Conservation (phyloP, 1,140 invertebrate species). For the Drosophila ananassae region DNA sequence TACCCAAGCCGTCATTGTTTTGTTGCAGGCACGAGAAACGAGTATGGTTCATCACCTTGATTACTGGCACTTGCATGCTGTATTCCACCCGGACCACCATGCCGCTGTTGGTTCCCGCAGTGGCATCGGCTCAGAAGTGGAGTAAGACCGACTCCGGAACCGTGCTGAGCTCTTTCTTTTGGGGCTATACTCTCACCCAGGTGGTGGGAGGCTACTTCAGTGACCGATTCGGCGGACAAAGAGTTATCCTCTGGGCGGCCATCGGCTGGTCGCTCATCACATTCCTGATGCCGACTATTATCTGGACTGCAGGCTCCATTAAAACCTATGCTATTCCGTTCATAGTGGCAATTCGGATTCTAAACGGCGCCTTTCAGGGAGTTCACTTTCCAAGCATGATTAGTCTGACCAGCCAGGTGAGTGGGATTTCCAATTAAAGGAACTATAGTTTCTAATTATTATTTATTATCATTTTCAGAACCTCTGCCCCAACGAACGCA, state of each 20-base stretch:
- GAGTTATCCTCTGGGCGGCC: conserved; percentile 87
- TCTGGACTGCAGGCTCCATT: conserved; percentile 86
- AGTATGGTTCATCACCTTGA: conserved; percentile 87
- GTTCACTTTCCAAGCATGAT: conserved; percentile 90
- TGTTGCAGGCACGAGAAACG: conserved; percentile 84
- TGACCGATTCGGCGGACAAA: conserved; percentile 89
- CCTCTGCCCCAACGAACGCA: conserved; percentile 87
- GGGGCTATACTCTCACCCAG: conserved; percentile 91
- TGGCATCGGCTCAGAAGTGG: conserved; percentile 89
- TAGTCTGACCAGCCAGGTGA: conserved; percentile 87
- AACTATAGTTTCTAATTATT: background rate
- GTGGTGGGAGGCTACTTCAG: conserved; percentile 89
- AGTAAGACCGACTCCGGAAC: conserved; percentile 89
- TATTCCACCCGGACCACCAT: conserved; percentile 89
- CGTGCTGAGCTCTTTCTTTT: conserved; percentile 90
- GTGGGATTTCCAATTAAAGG: conserved; percentile 45
- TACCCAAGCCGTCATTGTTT: conserved; percentile 14
- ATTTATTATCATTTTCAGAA: conserved; percentile 59
- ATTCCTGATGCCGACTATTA: conserved; percentile 88
- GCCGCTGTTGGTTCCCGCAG: conserved; percentile 87
- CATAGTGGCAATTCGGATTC: conserved; percentile 86
- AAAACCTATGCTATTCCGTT: conserved; percentile 86
- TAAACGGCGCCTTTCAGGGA: conserved; percentile 90
- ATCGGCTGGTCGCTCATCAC: conserved; percentile 89
- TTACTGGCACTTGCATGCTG: conserved; percentile 88